Percentiles rank a stretch among this genome's conserved stretches.
Evolutionary conservation across 2,113 vertebrate species (phyloP).

Genomic region (Melanostigma gelatinosum): DNA sequence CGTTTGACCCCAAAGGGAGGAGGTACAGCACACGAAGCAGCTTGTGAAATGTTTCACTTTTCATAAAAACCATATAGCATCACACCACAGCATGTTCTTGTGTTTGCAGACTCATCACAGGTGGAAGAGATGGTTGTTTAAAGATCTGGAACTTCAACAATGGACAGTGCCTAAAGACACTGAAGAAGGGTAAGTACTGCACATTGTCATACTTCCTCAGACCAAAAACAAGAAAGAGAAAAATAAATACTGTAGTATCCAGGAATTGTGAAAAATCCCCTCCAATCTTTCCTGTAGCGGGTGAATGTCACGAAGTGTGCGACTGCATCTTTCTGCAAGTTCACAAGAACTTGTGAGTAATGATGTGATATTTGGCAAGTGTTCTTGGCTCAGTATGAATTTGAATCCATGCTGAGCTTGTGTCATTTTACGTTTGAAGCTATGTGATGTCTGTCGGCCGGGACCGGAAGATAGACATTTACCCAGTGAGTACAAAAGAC

Average conservation of each 20-base stretch:
- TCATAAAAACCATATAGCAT: background rate
- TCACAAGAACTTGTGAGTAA: slow-evolving; percentile 83
- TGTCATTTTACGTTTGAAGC: slow-evolving; percentile 70
- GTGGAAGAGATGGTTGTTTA: slow-evolving; percentile 82
- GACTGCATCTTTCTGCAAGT: slow-evolving; percentile 81
- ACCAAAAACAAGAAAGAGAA: background rate
- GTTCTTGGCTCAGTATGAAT: slow-evolving; percentile 27
- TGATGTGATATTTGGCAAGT: slow-evolving; percentile 37
- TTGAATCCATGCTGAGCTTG: slow-evolving; percentile 34
- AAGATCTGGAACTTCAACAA: slow-evolving; percentile 84
- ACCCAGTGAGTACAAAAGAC: slow-evolving; percentile 81
- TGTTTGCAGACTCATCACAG: slow-evolving; percentile 79
- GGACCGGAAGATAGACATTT: slow-evolving; percentile 83
- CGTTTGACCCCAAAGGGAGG: slow-evolving; percentile 82
- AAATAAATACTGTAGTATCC: background rate
- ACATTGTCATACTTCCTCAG: background rate
- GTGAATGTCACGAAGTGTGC: slow-evolving; percentile 77
- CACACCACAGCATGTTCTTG: background rate
- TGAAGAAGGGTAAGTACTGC: slow-evolving; percentile 72
- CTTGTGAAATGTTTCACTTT: background rate
- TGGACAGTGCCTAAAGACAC: slow-evolving; percentile 72
- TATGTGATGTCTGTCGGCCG: slow-evolving; percentile 83
- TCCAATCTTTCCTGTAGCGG: slow-evolving; percentile 64
- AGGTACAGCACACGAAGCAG: slow-evolving; percentile 60
- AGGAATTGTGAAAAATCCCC: background rate